These are phyloP conservation scores for Dinomys branickii DNA, from an alignment of 2,113 vertebrate species.

Conservation along the genomic window DNA sequence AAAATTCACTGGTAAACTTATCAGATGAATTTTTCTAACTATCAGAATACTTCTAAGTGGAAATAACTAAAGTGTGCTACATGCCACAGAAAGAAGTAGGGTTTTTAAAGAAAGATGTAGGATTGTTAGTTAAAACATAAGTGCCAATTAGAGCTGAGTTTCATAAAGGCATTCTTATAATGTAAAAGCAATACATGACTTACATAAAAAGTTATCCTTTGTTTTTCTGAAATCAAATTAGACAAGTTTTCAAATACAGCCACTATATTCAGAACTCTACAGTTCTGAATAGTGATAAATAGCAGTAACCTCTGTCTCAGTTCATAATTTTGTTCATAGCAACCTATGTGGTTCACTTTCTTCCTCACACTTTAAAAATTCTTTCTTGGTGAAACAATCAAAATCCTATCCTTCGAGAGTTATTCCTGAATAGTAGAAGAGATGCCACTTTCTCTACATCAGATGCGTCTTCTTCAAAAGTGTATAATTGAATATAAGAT, in stretches of 20 bases:
- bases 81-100: neutral
- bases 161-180: neutral
- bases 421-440: neutral
- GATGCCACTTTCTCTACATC: neutral
- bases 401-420: neutral
- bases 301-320: neutral
- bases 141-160: neutral
- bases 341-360: neutral
- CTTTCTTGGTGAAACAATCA: neutral
- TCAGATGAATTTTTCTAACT: neutral
- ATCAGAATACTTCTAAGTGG: neutral
- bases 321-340: neutral
- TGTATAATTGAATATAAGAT: neutral
- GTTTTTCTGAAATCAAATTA: conserved; percentile 15
- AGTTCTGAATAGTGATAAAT: neutral
- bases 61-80: too few species aligned
- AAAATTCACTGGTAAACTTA: neutral
- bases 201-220: neutral
- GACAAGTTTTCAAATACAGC: neutral
- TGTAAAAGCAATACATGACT: neutral
- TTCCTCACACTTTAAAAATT: neutral
- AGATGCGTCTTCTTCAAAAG: neutral
- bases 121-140: neutral
- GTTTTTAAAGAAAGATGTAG: neutral
- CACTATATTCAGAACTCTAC: neutral